Conservation (phyloP, 1,140 invertebrate genomes). For the Hycleus cichorii region DNA sequence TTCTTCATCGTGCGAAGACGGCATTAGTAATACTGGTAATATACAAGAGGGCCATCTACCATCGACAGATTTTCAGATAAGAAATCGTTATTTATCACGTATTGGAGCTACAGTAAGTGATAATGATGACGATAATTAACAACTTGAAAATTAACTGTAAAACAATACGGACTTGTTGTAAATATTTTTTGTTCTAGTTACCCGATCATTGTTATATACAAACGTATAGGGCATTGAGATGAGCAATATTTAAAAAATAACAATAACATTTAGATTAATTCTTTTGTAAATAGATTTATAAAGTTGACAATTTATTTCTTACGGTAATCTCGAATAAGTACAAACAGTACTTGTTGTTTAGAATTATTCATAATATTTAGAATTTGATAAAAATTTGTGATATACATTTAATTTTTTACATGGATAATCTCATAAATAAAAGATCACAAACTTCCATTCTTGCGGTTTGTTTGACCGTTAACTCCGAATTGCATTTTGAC, state of each 20-base stretch:
- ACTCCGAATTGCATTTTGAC: no score
- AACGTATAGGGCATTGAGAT: conserved; percentile 35
- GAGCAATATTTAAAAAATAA: background rate
- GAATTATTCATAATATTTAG: background rate
- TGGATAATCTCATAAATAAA: no score
- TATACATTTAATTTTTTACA: background rate
- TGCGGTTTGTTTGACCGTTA: no score
- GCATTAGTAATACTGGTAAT: conserved; percentile 37
- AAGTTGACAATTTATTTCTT: no score
- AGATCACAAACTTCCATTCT: no score
- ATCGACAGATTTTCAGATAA: conserved; percentile 54
- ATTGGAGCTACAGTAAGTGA: conserved; percentile 51
- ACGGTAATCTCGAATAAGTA: background rate
- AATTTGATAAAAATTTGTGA: background rate
- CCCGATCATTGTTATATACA: conserved; percentile 36
- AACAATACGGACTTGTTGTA: conserved; percentile 2
- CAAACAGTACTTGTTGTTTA: background rate
- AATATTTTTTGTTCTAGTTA: conserved; percentile 37
- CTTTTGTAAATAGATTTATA: no score
- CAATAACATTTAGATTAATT: background rate
- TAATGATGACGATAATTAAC: conserved; percentile 1
- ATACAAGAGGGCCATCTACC: conserved; percentile 37
- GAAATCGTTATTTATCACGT: conserved; percentile 55
- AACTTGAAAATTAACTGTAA: background rate
- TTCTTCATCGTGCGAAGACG: conserved; percentile 34